phyloP scores from a whole-genome alignment of 2,113 vertebrate species.

The Colinus virginianus region DNA sequence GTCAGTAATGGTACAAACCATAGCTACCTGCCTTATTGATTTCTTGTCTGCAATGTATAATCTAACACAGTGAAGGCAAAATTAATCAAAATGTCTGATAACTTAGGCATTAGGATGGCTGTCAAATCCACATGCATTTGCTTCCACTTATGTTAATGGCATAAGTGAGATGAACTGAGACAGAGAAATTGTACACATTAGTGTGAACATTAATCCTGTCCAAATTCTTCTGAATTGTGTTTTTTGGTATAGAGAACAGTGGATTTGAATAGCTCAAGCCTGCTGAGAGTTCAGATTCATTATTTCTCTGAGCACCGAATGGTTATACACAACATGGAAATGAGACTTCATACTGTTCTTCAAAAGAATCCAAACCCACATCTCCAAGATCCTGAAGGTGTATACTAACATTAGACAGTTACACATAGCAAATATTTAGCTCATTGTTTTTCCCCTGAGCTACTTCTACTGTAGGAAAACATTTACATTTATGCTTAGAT shows the following conservation, averaged over 20 bases:
- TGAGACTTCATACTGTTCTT: background rate
- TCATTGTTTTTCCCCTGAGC: background rate
- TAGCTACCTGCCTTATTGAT: background rate
- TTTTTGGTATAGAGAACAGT: background rate
- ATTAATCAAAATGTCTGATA: conserved; percentile 11
- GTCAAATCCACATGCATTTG: background rate
- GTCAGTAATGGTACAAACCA: conserved; percentile 16
- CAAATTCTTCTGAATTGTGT: background rate
- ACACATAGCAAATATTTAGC: background rate
- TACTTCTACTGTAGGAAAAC: background rate
- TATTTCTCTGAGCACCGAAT: background rate
- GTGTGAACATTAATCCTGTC: background rate
- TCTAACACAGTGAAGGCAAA: background rate
- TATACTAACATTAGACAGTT: background rate
- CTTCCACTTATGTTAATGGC: background rate
- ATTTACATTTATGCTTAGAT: background rate
- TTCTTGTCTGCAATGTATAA: background rate
- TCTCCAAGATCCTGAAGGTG: background rate
- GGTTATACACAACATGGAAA: background rate
- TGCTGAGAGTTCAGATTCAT: background rate
- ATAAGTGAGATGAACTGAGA: background rate
- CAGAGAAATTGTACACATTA: background rate
- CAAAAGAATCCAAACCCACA: background rate
- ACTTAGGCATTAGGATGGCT: background rate
- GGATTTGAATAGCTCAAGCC: background rate